phyloP scores from a whole-genome alignment of 2,797 vertebrate genomes.

The Enteromius viviparus region DNA sequence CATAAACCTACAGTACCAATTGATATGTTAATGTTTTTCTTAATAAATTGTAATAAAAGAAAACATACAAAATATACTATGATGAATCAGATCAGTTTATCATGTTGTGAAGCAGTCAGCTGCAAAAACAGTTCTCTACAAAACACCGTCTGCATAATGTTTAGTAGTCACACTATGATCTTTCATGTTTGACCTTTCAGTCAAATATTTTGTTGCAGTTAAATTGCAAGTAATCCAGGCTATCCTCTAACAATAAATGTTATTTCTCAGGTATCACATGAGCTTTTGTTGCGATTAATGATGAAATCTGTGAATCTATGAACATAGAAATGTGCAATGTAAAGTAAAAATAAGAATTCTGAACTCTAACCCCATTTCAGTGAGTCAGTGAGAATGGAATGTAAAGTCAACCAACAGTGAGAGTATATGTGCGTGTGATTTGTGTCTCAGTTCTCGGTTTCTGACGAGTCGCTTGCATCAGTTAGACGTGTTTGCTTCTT shows the following conservation, averaged over 20 bases:
- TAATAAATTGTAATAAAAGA: not conserved
- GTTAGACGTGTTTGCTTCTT: conserved; percentile 80
- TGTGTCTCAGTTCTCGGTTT: conserved; percentile 76
- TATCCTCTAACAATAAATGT: not conserved
- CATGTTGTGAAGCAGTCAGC: not conserved
- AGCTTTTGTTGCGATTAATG: not conserved
- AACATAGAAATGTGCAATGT: not conserved
- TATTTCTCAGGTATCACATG: not conserved
- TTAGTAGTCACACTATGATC: not conserved
- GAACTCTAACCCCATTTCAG: not conserved
- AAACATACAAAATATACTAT: not conserved
- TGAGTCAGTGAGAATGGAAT: not conserved
- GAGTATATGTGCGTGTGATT: not conserved
- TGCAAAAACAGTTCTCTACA: not conserved
- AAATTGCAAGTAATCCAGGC: not conserved
- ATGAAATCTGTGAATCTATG: not conserved
- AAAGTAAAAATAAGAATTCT: not conserved
- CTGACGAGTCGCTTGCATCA: conserved; percentile 75
- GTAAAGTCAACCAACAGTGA: not conserved
- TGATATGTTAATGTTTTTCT: not conserved
- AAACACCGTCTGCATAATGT: not conserved
- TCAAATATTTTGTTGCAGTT: not conserved
- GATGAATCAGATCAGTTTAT: not conserved
- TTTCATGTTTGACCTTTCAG: not conserved
- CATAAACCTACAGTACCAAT: not conserved